Evolutionary conservation across 2,888 invertebrate species (phyloP).

Genomic region (Chymomyza procnemis): DNA sequence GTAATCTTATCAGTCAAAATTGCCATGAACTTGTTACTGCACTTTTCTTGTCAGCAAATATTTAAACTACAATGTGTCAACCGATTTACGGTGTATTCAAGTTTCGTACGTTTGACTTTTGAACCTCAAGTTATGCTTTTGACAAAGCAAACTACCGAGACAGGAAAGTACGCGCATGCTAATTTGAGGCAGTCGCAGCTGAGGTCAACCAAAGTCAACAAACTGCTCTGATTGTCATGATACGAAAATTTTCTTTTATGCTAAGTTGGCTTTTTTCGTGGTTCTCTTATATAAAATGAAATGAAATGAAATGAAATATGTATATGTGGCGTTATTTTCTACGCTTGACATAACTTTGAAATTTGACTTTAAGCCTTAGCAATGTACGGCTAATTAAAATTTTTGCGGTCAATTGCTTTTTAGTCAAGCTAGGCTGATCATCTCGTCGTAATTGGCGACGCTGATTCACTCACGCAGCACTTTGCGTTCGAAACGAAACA

Average conservation of each 20-base stretch:
- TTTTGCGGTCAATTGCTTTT: constrained; percentile 51
- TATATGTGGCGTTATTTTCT: not conserved
- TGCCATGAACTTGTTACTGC: constrained; percentile 26
- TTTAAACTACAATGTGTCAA: not conserved
- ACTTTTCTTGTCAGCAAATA: constrained; percentile 2
- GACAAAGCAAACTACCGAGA: not conserved
- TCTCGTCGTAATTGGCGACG: constrained; percentile 1
- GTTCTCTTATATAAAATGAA: not conserved
- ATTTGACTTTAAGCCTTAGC: not conserved
- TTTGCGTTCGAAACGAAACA: not conserved
- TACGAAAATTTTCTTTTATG: not conserved
- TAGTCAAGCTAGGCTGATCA: constrained; percentile 31
- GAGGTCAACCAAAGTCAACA: not conserved
- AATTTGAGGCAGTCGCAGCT: not conserved
- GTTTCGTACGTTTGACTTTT: not conserved
- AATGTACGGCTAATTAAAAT: constrained; percentile 43
- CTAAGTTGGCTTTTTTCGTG: not conserved
- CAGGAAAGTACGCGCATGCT: not conserved
- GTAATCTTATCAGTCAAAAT: constrained; percentile 50
- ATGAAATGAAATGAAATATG: too few species aligned
- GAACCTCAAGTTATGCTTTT: not conserved
- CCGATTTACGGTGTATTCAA: not conserved
- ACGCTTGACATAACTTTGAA: not conserved
- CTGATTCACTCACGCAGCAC: constrained; percentile 3
- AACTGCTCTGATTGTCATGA: not conserved